Evolutionary conservation across 37 sponge, comb jelly and placozoan species (phyloP).

Genomic region (Chondrosia reniformis): DNA sequence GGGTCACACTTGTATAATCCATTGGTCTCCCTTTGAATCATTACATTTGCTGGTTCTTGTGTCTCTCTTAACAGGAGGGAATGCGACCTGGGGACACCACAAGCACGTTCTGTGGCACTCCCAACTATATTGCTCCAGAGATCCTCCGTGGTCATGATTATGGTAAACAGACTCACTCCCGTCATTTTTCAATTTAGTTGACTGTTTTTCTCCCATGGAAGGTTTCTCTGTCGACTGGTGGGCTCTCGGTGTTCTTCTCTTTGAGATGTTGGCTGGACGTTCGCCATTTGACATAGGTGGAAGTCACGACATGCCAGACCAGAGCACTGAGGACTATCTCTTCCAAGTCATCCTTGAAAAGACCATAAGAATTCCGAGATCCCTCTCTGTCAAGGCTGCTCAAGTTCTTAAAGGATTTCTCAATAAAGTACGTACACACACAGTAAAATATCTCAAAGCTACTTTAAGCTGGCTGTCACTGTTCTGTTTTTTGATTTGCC

Average conservation of each 20-base stretch:
- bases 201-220: not conserved
- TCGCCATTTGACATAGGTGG: slow-evolving; percentile 91
- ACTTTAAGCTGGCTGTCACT: no score
- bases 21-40: not conserved
- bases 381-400: slow-evolving; percentile 88
- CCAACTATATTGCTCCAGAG: slow-evolving; percentile 98
- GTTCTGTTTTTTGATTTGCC: no score
- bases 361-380: slow-evolving; percentile 92
- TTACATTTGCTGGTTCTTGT: no score
- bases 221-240: slow-evolving; percentile 98
- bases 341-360: slow-evolving; percentile 96
- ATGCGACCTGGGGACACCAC: slow-evolving; percentile 92
- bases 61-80: slow-evolving; percentile 47
- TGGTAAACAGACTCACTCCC: no score
- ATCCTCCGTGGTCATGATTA: slow-evolving; percentile 90
- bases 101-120: slow-evolving; percentile 97
- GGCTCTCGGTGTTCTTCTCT: slow-evolving; percentile 96
- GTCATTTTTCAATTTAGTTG: no score
- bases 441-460: no score
- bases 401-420: slow-evolving; percentile 82
- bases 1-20: not conserved
- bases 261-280: slow-evolving; percentile 96
- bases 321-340: slow-evolving; percentile 94
- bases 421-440: slow-evolving; percentile 51
- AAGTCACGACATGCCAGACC: slow-evolving; percentile 78